Percentiles rank a stretch among this genome's conserved stretches.
These are phyloP conservation scores for Dastarcus helophoroides DNA, from an alignment of 2,888 invertebrate species.

Conservation along the genomic window DNA sequence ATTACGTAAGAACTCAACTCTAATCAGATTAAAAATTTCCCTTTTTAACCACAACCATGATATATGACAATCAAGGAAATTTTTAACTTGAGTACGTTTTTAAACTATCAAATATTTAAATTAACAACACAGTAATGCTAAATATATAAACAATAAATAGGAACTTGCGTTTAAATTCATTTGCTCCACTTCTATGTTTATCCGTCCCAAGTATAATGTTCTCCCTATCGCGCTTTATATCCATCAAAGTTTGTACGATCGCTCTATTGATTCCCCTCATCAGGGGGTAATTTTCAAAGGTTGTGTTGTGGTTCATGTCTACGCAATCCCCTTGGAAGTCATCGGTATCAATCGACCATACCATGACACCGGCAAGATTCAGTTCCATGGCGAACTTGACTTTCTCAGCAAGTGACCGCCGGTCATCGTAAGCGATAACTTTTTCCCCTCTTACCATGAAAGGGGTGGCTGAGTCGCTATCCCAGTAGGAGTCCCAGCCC, in stretches of 20 bases:
- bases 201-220: too few relatives aligned
- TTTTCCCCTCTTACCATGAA: slow-evolving; percentile 49
- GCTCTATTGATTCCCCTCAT: slow-evolving; percentile 63
- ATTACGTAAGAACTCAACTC: too few relatives aligned
- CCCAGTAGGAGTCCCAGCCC: slow-evolving; percentile 61
- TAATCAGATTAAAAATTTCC: too few relatives aligned
- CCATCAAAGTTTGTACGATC: slow-evolving; percentile 42
- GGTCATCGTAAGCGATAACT: slow-evolving; percentile 68
- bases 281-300: slow-evolving; percentile 50
- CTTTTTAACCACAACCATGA: too few relatives aligned
- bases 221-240: slow-evolving; percentile 40
- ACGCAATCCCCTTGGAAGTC: slow-evolving; percentile 65
- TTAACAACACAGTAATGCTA: too few relatives aligned
- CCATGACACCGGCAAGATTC: slow-evolving; percentile 68
- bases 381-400: slow-evolving; percentile 53
- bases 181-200: too few relatives aligned
- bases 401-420: slow-evolving; percentile 62
- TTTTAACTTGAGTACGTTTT: too few relatives aligned
- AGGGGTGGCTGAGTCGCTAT: slow-evolving; percentile 52
- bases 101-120: too few relatives aligned
- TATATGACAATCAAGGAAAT: too few relatives aligned
- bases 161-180: too few relatives aligned
- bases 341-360: slow-evolving; percentile 84
- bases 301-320: slow-evolving; percentile 42
- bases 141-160: too few relatives aligned